phyloP scores from a whole-genome alignment of 1,140 invertebrate genomes.

The Platyscapa corneri region DNA sequence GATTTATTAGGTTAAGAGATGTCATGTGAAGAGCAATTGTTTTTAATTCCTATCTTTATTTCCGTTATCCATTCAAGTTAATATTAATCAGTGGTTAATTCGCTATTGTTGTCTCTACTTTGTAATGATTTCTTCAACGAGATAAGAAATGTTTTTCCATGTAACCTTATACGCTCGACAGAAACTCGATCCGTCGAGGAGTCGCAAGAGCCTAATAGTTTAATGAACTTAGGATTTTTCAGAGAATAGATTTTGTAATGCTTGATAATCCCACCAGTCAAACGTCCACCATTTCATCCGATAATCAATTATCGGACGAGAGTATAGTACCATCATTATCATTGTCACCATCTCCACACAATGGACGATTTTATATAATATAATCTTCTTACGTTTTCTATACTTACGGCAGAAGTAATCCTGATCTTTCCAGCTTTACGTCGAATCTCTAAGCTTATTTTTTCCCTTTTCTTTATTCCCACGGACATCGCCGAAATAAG shows the following conservation, averaged over 20 bases:
- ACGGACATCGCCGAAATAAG: constrained; percentile 39
- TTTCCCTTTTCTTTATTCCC: constrained; percentile 45
- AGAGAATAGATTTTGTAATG: constrained; percentile 35
- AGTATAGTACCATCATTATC: constrained; percentile 34
- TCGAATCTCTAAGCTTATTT: constrained; percentile 32
- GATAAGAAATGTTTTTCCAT: background rate
- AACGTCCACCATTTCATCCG: constrained; percentile 22
- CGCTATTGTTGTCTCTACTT: background rate
- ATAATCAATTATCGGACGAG: constrained; percentile 46
- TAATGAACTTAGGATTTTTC: constrained; percentile 34
- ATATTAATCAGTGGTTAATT: constrained; percentile 24
- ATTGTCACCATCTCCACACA: constrained; percentile 48
- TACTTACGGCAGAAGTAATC: constrained; percentile 45
- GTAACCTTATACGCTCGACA: background rate
- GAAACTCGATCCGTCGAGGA: constrained; percentile 3
- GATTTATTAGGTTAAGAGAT: constrained; percentile 32
- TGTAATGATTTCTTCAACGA: background rate
- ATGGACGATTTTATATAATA: constrained; percentile 41
- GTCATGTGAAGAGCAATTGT: constrained; percentile 14
- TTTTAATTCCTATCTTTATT: constrained; percentile 17
- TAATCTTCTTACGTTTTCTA: constrained; percentile 51
- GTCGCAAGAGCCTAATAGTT: constrained; percentile 19
- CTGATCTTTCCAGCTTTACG: constrained; percentile 50
- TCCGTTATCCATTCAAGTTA: constrained; percentile 9
- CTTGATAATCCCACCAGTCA: constrained; percentile 9